Evolutionary conservation across 2,113 vertebrate species (phyloP), one percentile per base, ranked within the genome.

Genomic region (Camelus dromedarius): DNA sequence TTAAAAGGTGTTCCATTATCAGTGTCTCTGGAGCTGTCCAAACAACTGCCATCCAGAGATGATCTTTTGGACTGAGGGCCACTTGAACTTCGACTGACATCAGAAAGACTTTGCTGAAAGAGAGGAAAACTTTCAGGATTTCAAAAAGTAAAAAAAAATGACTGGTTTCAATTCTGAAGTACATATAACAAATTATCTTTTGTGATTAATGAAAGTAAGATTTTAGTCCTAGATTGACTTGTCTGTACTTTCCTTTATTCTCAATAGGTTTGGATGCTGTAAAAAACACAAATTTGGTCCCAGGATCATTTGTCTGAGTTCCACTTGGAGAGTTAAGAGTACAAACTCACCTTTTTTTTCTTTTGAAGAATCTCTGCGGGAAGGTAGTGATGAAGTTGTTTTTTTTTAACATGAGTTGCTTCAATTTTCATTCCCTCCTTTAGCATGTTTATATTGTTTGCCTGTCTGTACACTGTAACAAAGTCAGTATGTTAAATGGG

Each of bases 381-480:
- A 95, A 99, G 98, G 97, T 99, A 99, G 93, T 99, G 99, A 97
- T 99, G 99, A 58, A 99, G 99, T 70, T 99, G 99, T 76, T 99
- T 99, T 98, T 99, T 99, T 97, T 99, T 99, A 89, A 99, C 99
- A 14, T 99, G 99, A 28, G 99, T 99, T 5, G 99, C 99, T 98
- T 99, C 99, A 28, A 99, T 99, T 98, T 99, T 99, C 99, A 99
- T 99, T 14, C 99, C 99, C 3, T 99, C 99, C 96, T 99, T 99
- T 28, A 99, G 98, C 98, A 99, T 99, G 79, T 99, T 99, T 98
- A 99, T 99, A 96, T 99, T 99, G 98, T 98, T 99, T 64, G 99
- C 99, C 95, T 99, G 99, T 93, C 99, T 99, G 97, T 99, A 99
- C 88, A 99, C 99, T 99, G 98, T 56, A 98, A 97, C 20, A 86